phyloP scores from a whole-genome alignment of 2,888 invertebrate genomes.

The Bedellia somnulentella region DNA sequence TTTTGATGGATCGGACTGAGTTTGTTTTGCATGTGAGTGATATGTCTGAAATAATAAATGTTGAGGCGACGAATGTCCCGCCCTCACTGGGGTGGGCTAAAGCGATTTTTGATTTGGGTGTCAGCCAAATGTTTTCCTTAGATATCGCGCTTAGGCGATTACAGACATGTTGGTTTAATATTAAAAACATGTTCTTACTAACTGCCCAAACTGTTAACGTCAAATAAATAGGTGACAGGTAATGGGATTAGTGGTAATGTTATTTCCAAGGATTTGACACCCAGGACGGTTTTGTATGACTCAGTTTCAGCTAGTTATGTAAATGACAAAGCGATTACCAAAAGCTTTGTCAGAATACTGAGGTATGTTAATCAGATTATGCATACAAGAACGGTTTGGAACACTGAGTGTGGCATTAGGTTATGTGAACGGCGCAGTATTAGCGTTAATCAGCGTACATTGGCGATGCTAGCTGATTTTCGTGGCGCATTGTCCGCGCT shows the following conservation, averaged over 20 bases:
- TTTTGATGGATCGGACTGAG: constrained; percentile 61
- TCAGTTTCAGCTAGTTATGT: constrained; percentile 26
- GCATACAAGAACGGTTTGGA: constrained; percentile 54
- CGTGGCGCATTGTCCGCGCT: constrained; percentile 49
- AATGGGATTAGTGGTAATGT: too few relatives aligned
- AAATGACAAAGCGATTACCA: constrained; percentile 32
- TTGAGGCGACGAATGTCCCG: constrained; percentile 53
- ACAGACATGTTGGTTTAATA: too few relatives aligned
- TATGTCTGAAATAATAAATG: constrained; percentile 63
- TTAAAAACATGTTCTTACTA: too few relatives aligned
- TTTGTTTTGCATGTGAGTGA: constrained; percentile 63
- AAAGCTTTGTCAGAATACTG: constrained; percentile 50
- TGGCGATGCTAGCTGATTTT: constrained; percentile 48
- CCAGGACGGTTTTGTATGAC: too few relatives aligned
- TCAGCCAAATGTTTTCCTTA: constrained; percentile 61
- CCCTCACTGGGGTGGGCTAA: constrained; percentile 47
- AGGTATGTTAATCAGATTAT: constrained; percentile 54
- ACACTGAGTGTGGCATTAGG: constrained; percentile 38
- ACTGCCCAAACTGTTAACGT: too few relatives aligned
- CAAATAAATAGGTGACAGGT: too few relatives aligned
- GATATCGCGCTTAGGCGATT: constrained; percentile 50
- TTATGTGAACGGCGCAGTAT: constrained; percentile 47
- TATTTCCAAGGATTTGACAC: too few relatives aligned
- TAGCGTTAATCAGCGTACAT: constrained; percentile 54
- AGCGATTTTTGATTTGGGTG: constrained; percentile 63